phyloP scores from a whole-genome alignment of 2,888 invertebrate species.

The Acanthoscelides obtectus region DNA sequence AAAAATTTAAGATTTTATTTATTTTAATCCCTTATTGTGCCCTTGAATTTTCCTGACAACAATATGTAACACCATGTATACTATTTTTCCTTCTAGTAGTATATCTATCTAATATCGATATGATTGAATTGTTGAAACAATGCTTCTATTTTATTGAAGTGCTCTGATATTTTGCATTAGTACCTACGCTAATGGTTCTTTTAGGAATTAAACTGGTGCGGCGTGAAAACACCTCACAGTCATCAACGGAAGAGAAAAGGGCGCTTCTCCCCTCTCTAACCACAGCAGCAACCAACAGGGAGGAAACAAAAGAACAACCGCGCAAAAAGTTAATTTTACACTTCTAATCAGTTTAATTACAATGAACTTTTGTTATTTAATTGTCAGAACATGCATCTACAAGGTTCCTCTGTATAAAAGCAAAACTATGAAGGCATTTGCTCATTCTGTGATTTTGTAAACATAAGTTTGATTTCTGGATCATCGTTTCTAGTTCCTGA shows the following conservation, averaged over 20 bases:
- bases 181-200: background rate
- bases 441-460: no score
- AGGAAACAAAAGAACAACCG: conserved; percentile 25
- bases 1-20: no score
- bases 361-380: conserved; percentile 15
- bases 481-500: no score
- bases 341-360: conserved; percentile 26
- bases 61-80: no score
- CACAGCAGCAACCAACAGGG: conserved; percentile 10
- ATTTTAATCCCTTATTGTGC: no score
- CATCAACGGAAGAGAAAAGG: background rate
- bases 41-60: no score
- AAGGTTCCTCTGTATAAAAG: background rate
- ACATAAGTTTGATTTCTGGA: no score
- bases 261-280: background rate
- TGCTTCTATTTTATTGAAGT: no score
- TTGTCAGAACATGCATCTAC: conserved; percentile 6
- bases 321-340: conserved; percentile 31
- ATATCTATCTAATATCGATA: no score
- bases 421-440: background rate
- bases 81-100: no score
- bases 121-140: no score
- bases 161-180: background rate
- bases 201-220: background rate
- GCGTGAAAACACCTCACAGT: background rate